Evolutionary conservation across 1,140 invertebrate genomes (phyloP).

Genomic region (Hyles vespertilio): DNA sequence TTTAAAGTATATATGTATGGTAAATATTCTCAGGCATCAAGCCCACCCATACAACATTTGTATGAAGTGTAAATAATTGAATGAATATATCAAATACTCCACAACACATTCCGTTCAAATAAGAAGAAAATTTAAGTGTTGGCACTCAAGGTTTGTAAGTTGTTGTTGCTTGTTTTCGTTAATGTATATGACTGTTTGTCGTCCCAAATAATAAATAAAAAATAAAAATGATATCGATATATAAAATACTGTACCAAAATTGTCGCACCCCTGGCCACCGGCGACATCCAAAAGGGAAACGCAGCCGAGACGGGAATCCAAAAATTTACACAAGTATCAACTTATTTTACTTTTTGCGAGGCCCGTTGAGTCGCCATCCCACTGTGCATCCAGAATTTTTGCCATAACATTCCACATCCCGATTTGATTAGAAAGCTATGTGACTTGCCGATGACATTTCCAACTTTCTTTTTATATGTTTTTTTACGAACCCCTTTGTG

Average conservation of each 20-base stretch:
- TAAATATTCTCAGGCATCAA: no score
- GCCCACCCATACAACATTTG: no score
- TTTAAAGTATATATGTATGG: no score
- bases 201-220: no score
- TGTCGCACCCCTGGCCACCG: neutral
- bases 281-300: conserved; percentile 2
- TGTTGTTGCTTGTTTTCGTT: no score
- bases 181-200: no score
- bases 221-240: no score
- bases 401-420: conserved; percentile 55
- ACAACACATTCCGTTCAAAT: no score
- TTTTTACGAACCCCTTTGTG: neutral
- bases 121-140: no score
- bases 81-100: no score
- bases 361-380: conserved; percentile 27
- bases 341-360: conserved; percentile 55
- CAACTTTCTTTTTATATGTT: neutral
- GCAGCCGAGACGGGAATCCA: conserved; percentile 36
- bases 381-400: conserved; percentile 30
- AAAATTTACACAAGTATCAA: conserved; percentile 70
- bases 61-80: no score
- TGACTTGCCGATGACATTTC: conserved; percentile 11
- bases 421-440: conserved; percentile 45
- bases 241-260: neutral
- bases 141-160: no score